These are phyloP conservation scores for Ploceus nigricollis DNA, from an alignment of 2,113 vertebrate genomes.

Conservation along the genomic window DNA sequence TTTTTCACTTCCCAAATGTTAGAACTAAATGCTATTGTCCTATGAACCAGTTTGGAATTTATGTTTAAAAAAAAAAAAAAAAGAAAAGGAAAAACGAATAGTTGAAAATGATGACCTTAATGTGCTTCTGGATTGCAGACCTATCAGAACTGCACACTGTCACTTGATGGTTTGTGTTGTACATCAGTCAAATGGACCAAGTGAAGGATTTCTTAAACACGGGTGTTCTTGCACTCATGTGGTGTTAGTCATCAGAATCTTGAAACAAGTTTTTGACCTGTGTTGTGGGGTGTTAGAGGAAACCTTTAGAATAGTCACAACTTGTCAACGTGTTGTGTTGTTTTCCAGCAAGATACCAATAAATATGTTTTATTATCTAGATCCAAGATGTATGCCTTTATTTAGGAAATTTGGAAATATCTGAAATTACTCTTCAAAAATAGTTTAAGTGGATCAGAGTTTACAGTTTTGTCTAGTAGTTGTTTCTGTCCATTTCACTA, in stretches of 20 bases:
- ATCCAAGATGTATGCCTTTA: not conserved
- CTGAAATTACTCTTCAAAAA: not conserved
- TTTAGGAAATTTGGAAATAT: not conserved
- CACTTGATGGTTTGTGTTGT: not conserved
- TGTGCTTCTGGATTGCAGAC: not conserved
- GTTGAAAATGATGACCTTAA: not conserved
- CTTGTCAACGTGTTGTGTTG: fast-evolving
- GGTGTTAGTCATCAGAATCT: not conserved
- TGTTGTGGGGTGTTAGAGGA: not conserved
- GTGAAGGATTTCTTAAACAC: not conserved
- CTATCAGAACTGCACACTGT: not conserved
- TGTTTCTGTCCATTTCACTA: not conserved
- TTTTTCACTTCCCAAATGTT: not conserved
- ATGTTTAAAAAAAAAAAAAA: not conserved
- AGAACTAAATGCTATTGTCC: not conserved
- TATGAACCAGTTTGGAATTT: not conserved
- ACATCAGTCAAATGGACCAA: not conserved
- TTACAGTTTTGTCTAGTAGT: not conserved
- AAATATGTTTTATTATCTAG: not conserved
- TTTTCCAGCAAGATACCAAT: not conserved
- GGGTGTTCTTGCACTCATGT: not conserved
- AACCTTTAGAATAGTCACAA: not conserved
- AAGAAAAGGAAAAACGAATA: not conserved
- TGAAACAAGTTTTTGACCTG: not conserved
- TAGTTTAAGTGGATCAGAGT: not conserved